Base-by-base conservation (phyloP, 2,113 vertebrate genomes). In the Poeciliopsis turrubarensis region DNA sequence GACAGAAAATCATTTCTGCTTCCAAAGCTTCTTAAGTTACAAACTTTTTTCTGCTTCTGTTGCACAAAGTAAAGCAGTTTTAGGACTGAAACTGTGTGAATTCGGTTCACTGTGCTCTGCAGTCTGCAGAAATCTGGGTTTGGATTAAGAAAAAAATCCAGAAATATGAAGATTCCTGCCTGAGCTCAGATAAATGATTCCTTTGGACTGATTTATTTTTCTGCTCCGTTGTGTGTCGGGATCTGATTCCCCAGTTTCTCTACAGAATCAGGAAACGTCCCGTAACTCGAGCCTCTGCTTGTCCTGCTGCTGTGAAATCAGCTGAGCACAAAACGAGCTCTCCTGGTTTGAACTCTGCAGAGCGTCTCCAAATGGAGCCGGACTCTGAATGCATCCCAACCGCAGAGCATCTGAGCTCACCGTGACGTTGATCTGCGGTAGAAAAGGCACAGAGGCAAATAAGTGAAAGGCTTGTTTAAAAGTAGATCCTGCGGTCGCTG, bases 371-470 rank as follows among this genome's bases (percentile, higher is more conserved):
- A 64, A 68, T 22, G 4, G 67, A 73, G 75, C 68, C 77, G 76
- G 41, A 41, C 41, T 82, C 75, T 72, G 71, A 87, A 83, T 77
- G 78, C 85, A 82, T 71, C 83, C 77, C n/a, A 7, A 72, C 81
- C 86, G 37, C 80, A 70, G 68, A 30, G 31, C 27, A 51, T 31
- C 61, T 41, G 78, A 81, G 87, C 72, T 75, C 41, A 64, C 44
- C 75, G 3, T 78, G 75, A 79, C 60, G 70, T 73, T n/a, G 65
- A 66, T 44, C 41, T 2, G 51, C 0, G 27, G 44, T 77, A n/a
- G 71, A 83, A 47, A 60, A 77, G 75, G 30, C 29, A 0, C 39
- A 29, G 75, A 44, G 65, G 72, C 22, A 1, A 9, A 66, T 8
- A 32, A 66, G 19, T 37, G 39, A 54, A 54, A 10, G 65, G 63